Evolutionary conservation across 2,888 invertebrate species (phyloP).

Genomic region (Eumacrocentrus americanus): DNA sequence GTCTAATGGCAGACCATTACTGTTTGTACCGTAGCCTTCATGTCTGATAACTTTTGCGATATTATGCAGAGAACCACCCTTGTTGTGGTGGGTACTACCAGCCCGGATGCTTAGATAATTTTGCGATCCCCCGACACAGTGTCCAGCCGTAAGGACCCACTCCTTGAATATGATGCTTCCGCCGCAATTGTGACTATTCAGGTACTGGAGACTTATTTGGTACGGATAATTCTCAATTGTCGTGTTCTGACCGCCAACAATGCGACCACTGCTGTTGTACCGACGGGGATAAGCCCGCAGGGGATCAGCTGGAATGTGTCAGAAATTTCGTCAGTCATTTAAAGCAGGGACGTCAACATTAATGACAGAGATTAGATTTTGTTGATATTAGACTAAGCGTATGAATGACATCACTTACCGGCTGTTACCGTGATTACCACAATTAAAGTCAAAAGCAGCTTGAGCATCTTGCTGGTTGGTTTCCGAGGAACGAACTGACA

Average conservation of each 20-base stretch:
- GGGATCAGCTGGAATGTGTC: no score
- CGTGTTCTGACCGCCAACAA: constrained; percentile 63
- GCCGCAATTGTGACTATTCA: constrained; percentile 64
- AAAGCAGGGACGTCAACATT: no score
- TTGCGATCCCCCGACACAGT: constrained; percentile 58
- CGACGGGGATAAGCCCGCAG: no score
- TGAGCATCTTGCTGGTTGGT: no score
- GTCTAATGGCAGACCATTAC: constrained; percentile 56
- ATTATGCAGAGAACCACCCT: constrained; percentile 64
- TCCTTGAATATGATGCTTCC: constrained; percentile 64
- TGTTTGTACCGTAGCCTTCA: no score
- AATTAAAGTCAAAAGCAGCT: no score
- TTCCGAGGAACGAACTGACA: no score
- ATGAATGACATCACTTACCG: no score
- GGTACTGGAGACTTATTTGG: constrained; percentile 60
- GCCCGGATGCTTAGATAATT: constrained; percentile 57
- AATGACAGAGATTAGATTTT: no score
- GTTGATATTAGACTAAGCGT: no score
- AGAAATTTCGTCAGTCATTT: no score
- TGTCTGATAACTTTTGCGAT: constrained; percentile 64
- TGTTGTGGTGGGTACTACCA: constrained; percentile 61
- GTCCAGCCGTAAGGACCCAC: constrained; percentile 66
- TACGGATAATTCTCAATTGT: constrained; percentile 63
- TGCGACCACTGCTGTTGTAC: constrained; percentile 50
- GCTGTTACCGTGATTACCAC: no score